These are phyloP conservation scores for Tonatia bakeri DNA, from an alignment of 2,113 vertebrate genomes.

Conservation along the genomic window DNA sequence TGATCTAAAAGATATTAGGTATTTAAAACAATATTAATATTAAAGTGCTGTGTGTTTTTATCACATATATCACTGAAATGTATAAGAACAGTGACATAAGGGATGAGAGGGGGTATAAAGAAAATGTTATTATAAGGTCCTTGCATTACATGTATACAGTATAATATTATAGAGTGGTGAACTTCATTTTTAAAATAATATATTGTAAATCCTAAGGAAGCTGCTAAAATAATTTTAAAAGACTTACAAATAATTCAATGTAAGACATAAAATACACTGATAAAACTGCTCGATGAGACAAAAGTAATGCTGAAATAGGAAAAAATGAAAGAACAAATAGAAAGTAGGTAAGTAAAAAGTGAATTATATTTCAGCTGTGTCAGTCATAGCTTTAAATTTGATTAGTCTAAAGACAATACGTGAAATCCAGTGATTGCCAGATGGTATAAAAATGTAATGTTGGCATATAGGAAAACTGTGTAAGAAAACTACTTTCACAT, in stretches of 20 bases:
- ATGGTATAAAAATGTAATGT: not conserved
- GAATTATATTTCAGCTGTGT: not conserved
- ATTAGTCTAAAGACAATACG: not conserved
- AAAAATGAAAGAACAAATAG: not conserved
- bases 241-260: not conserved
- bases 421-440: not conserved
- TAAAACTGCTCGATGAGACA: not conserved
- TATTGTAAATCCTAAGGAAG: not conserved
- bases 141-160: not conserved
- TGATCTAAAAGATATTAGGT: not conserved
- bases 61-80: not conserved
- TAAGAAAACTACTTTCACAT: no score
- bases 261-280: not conserved
- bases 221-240: not conserved
- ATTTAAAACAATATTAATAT: not conserved
- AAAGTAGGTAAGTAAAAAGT: not conserved
- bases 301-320: not conserved
- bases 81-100: not conserved
- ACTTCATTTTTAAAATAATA: not conserved
- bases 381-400: not conserved
- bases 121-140: not conserved
- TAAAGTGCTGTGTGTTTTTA: not conserved
- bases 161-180: not conserved
- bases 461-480: not conserved
- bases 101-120: no score